Base-by-base conservation (phyloP, 2,888 invertebrate species). In the Melitaea athalia region DNA sequence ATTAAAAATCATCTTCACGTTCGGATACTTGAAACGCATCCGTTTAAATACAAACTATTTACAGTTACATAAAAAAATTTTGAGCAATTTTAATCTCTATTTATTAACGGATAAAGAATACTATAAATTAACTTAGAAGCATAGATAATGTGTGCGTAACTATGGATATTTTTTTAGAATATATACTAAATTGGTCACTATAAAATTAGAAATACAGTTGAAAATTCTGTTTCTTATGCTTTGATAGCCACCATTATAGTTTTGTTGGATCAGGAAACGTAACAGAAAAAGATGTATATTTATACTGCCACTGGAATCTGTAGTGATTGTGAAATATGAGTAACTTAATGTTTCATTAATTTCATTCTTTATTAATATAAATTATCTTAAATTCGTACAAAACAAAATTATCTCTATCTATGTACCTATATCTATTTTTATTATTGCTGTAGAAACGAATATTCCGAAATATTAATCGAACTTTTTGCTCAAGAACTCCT, bases 1-100 rank as follows among this genome's bases (percentile, higher is more conserved):
- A 67, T 64, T 64, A 49, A 55, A 43, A 67, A 62, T 43, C 66
- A 66, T 57, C 67, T 42, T 61, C 71, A 71, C 71, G 67, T 71
- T 67, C 65, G 68, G 38, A 69, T 66, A 69, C 50, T 64, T 53
- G 71, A 71, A 71, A 31, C 68, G 69, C 67, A 69, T 71, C 71
- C 71, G 71, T 64, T 67, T 43, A 15, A 50, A 47, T 45, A 69
- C 71, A 60, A 71, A 45, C 57, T 24, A 5, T 57, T 47, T 53
- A 38, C 64, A 17, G 38, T 59, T 52, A 50, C 0, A n/a, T 10
- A 71, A 45, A 68, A 33, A 5, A 11, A 12, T 17, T 59, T 17
- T 43, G 64, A 12, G 49, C 61, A 14, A 71, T 33, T 47, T 14
- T 57, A 38, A 60, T 31, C 59, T 69, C 52, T 69, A 64, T 57